These are phyloP conservation scores for Sciaenops ocellatus DNA, from an alignment of 2,797 vertebrate species.

Conservation along the genomic window DNA sequence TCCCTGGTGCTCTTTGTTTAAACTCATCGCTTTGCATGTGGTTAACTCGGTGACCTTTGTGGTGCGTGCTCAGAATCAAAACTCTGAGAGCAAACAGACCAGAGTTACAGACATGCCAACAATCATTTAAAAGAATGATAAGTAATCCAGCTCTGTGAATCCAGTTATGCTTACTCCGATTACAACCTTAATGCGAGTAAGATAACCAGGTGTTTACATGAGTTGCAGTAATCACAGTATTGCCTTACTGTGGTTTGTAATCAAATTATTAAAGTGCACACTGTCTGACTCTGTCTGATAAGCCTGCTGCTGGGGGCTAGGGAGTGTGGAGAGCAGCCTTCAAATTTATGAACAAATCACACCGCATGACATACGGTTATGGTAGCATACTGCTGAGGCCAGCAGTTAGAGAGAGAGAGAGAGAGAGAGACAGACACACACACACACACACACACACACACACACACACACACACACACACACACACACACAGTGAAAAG, in stretches of 20 bases:
- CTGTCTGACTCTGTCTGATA: slow-evolving; percentile 55
- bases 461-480: slow-evolving; percentile 1
- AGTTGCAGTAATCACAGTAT: slow-evolving; percentile 27
- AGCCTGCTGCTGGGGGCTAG: slow-evolving; percentile 27
- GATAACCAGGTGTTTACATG: slow-evolving; percentile 50
- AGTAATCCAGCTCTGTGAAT: slow-evolving; percentile 25
- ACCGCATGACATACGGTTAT: slow-evolving; percentile 39
- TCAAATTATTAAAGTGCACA: slow-evolving; percentile 48
- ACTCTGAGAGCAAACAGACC: slow-evolving; percentile 1
- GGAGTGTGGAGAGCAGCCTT: slow-evolving; percentile 29
- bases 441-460: slow-evolving; percentile 1
- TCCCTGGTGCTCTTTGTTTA: slow-evolving; percentile 17
- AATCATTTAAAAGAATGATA: not conserved
- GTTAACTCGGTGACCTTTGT: slow-evolving; percentile 43
- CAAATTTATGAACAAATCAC: slow-evolving; percentile 49
- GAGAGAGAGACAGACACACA: no score
- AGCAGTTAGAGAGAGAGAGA: slow-evolving; percentile 31
- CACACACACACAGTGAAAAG: slow-evolving; percentile 2
- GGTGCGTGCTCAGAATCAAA: slow-evolving; percentile 25
- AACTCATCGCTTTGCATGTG: slow-evolving; percentile 36
- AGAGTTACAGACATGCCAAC: not conserved
- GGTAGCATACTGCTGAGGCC: slow-evolving; percentile 39
- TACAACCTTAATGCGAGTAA: slow-evolving; percentile 27
- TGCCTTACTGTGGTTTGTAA: slow-evolving; percentile 36
- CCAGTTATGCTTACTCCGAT: slow-evolving; percentile 36